These are phyloP conservation scores for Hylyphantes graminicola DNA, from an alignment of 1,140 invertebrate genomes.

Conservation along the genomic window DNA sequence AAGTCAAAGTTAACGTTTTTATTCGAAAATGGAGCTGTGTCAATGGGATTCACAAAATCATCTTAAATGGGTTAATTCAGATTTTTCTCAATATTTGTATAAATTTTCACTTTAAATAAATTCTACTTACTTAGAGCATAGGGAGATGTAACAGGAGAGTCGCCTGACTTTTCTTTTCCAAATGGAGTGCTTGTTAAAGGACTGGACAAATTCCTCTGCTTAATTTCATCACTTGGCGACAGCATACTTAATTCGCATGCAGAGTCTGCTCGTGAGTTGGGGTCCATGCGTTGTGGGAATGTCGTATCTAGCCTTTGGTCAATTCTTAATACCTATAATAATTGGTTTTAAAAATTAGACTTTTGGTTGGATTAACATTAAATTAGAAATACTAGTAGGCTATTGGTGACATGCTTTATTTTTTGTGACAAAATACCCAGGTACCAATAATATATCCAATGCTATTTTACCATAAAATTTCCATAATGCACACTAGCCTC, in stretches of 20 bases:
- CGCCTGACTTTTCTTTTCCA: slow-evolving; percentile 54
- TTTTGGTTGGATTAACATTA: too few relatives aligned
- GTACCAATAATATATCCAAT: background rate
- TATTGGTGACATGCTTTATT: too few relatives aligned
- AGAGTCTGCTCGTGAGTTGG: slow-evolving; percentile 57
- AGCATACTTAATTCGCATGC: slow-evolving; percentile 60
- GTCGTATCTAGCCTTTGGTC: slow-evolving; percentile 52
- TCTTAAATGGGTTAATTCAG: too few relatives aligned
- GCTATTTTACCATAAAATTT: too few relatives aligned
- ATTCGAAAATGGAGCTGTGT: too few relatives aligned
- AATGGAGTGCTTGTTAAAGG: slow-evolving; percentile 45
- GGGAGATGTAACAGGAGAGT: slow-evolving; percentile 46
- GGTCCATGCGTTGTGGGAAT: slow-evolving; percentile 54
- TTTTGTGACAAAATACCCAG: too few relatives aligned
- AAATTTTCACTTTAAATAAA: too few relatives aligned
- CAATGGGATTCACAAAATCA: too few relatives aligned
- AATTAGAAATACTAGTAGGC: too few relatives aligned
- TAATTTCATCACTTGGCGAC: slow-evolving; percentile 45
- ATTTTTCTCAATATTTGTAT: too few relatives aligned
- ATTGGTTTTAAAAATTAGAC: background rate
- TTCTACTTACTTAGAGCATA: slow-evolving; percentile 47
- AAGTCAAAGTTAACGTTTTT: too few relatives aligned
- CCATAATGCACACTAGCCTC: too few relatives aligned
- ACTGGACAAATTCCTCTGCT: slow-evolving; percentile 43
- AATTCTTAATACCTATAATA: slow-evolving; percentile 63